A percentile compares a stretch with the other conserved stretches of the same genome.
Evolutionary conservation across 2,797 vertebrate species (phyloP).

Genomic region (Distichodus sexfasciatus): DNA sequence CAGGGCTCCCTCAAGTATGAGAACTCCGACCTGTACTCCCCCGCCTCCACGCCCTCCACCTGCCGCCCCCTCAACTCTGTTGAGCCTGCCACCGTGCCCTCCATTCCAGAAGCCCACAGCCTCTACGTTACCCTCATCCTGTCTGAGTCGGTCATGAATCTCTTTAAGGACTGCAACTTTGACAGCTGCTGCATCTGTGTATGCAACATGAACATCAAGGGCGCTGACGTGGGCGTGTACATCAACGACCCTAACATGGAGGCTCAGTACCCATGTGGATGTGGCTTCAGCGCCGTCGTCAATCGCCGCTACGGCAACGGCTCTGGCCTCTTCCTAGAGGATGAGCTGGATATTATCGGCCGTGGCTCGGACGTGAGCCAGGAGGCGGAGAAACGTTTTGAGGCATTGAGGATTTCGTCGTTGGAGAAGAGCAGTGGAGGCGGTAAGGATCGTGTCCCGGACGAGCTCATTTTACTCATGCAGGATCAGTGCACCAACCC

Average conservation of each 20-base stretch:
- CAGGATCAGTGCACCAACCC: slow-evolving; percentile 97
- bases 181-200: slow-evolving; percentile 98
- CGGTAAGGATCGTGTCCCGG: slow-evolving; percentile 83
- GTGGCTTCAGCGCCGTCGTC: slow-evolving; percentile 97
- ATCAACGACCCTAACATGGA: slow-evolving; percentile 89
- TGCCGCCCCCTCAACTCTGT: slow-evolving; percentile 95
- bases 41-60: slow-evolving; percentile 93
- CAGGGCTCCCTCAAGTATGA: slow-evolving; percentile 95
- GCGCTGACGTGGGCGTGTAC: slow-evolving; percentile 94
- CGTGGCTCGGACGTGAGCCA: slow-evolving; percentile 88
- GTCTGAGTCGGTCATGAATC: slow-evolving; percentile 96
- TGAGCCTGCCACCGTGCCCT: slow-evolving; percentile 91
- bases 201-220: slow-evolving; percentile 99
- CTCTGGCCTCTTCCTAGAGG: slow-evolving; percentile 95
- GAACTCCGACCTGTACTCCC: slow-evolving; percentile 95
- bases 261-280: slow-evolving; percentile 87
- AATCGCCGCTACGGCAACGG: slow-evolving; percentile 93
- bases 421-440: slow-evolving; percentile 72
- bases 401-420: slow-evolving; percentile 82
- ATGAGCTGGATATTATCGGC: slow-evolving; percentile 94
- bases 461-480: slow-evolving; percentile 90
- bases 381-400: slow-evolving; percentile 91
- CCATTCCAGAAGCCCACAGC: slow-evolving; percentile 96
- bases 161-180: slow-evolving; percentile 98
- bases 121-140: slow-evolving; percentile 98